Conservation (phyloP, 2,113 vertebrate species). For the Mormoops blainvillei region DNA sequence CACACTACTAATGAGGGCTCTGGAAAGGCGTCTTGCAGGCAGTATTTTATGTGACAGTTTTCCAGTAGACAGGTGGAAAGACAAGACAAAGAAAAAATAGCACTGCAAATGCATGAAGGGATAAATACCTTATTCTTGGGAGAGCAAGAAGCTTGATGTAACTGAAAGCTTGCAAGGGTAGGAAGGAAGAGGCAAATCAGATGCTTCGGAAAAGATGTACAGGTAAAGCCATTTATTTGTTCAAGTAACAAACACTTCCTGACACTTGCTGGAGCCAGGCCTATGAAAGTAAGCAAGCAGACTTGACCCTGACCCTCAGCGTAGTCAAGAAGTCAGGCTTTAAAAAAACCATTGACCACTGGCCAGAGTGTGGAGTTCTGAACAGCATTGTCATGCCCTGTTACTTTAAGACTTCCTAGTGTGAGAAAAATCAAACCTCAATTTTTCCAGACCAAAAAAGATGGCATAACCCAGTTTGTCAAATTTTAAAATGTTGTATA, state of each 20-base stretch:
- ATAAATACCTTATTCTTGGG: neutral
- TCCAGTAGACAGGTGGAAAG: neutral
- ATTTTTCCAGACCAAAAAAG: neutral
- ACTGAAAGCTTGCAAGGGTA: neutral
- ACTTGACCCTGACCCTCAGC: neutral
- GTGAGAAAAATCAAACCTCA: neutral
- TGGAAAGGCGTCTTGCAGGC: neutral
- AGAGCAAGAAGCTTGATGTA: neutral
- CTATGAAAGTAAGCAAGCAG: neutral
- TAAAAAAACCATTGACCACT: neutral
- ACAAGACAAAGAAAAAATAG: neutral
- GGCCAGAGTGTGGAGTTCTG: neutral
- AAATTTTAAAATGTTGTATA: neutral
- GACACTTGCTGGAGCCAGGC: neutral
- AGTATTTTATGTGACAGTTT: neutral
- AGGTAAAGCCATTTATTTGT: neutral
- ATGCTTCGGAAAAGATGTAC: neutral
- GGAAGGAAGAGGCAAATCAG: neutral
- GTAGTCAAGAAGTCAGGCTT: neutral
- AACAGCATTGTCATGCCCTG: neutral
- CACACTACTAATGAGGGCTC: neutral
- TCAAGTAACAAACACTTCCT: neutral
- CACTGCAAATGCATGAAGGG: neutral
- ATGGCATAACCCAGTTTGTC: neutral
- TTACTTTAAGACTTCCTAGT: neutral